Base-by-base conservation (phyloP, 2,113 vertebrate species). In the Paratilapia polleni region DNA sequence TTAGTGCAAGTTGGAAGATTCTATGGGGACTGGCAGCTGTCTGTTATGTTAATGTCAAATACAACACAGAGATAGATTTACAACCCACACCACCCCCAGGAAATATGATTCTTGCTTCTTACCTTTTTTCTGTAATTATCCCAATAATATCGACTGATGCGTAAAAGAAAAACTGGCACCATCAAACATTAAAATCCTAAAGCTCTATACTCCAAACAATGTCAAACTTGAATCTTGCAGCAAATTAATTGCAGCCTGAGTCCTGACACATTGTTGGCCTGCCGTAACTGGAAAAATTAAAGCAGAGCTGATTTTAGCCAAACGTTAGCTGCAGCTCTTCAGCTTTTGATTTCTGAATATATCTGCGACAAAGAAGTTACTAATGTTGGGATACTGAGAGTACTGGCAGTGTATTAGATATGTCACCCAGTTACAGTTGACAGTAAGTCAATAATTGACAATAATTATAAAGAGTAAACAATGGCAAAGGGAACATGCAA, bases 41-140 rank as follows among this genome's bases (percentile, higher is more conserved):
- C 66, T 77, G 75, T 58, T 80, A 36, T 74, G 61, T 66, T 81
- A 78, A 22, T 34, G 4, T 74, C n/a, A 64, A 19, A 13, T 20
- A 8, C 41, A 83, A 63, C 60, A 26, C 41, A 68, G 70, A 66
- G 60, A 47, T 49, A 60, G 49, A 84, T 79, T 79, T 84, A 82
- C 14, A 58, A 62, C 54, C 36, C 36, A 36, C 36, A 3, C 36
- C 36, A 36, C 6, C 8, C 63, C 63, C 1, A 24, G 63, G 13
- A 43, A 43, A 17, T 66, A 24, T 17, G 14, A n/a, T 66, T 62
- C 13, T 43, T 43, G n/a, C 63, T 7, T 43, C 47, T 82, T 15
- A n/a, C 28, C n/a, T 68, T 11, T 56, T 80, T 57, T 62, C 38
- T 81, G 36, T 83, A 24, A 19, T 49, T 49, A 34, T 8, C 28